Conservation (phyloP, 2,113 vertebrate species). For the Thryonomys swinderianus region DNA sequence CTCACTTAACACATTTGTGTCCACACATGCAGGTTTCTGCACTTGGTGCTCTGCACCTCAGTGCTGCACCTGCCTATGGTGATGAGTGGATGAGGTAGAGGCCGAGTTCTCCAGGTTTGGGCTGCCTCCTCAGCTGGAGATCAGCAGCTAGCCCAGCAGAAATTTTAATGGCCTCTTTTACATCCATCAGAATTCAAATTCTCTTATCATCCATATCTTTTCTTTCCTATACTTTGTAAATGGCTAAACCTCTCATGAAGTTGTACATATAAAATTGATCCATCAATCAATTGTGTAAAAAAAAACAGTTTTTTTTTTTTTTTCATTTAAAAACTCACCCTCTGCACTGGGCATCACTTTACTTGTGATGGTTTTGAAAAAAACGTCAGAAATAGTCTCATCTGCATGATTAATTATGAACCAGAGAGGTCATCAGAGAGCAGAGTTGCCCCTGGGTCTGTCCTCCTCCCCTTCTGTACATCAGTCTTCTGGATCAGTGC, state of each 20-base stretch:
- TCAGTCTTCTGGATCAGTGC: background rate
- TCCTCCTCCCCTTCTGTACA: background rate
- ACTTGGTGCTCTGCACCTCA: background rate
- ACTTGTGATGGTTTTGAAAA: background rate
- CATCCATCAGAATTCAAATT: background rate
- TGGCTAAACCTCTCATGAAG: background rate
- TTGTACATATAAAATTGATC: slow-evolving; percentile 29
- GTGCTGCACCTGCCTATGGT: background rate
- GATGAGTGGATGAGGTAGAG: too few species aligned
- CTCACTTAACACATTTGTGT: background rate
- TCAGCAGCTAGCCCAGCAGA: background rate
- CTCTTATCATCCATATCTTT: background rate
- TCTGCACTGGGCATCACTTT: background rate
- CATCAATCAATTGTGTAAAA: slow-evolving; percentile 22
- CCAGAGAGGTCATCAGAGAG: background rate
- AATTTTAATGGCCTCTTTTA: background rate
- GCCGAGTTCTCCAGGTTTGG: background rate
- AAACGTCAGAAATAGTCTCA: slow-evolving; percentile 17
- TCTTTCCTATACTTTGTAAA: background rate
- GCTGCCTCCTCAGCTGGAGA: background rate
- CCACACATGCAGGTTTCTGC: background rate
- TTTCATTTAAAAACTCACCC: background rate
- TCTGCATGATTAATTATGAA: background rate
- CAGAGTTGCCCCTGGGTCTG: background rate
- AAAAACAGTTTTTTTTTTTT: background rate